phyloP scores from a whole-genome alignment of 1,140 invertebrate species.

The Eupeodes corollae region DNA sequence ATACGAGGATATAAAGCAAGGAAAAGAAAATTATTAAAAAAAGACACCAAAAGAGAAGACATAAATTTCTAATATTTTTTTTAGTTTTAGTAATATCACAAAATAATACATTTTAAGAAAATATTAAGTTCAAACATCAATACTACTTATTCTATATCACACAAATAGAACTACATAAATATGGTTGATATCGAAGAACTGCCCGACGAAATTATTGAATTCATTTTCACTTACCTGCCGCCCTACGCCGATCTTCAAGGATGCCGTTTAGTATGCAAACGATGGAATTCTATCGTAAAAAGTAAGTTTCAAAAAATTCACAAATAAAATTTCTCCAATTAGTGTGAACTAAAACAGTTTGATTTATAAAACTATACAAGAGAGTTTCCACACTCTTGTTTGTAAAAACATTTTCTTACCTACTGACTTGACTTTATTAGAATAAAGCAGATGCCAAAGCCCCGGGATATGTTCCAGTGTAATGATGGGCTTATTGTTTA shows the following conservation, averaged over 20 bases:
- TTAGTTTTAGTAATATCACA: too few species aligned
- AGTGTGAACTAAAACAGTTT: too few species aligned
- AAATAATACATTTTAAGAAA: neutral
- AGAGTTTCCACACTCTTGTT: neutral
- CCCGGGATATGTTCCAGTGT: too few species aligned
- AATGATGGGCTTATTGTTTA: too few species aligned
- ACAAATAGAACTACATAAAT: neutral
- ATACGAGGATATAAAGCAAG: too few species aligned
- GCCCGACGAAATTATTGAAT: conserved; percentile 87
- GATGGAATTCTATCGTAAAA: conserved; percentile 69
- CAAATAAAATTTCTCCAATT: neutral
- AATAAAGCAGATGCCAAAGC: too few species aligned
- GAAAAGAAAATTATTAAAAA: too few species aligned
- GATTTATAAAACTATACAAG: neutral
- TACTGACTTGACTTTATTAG: too few species aligned
- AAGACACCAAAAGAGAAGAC: too few species aligned
- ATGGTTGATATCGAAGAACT: conserved; percentile 49
- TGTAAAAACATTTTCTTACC: neutral
- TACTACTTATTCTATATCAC: neutral
- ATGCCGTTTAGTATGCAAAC: conserved; percentile 72
- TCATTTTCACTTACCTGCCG: conserved; percentile 76
- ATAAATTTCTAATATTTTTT: too few species aligned
- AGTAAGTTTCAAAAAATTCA: conserved; percentile 47
- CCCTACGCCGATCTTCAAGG: conserved; percentile 81
- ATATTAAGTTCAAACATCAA: neutral